Percentiles rank a stretch among this genome's conserved stretches.
These are phyloP conservation scores for Odontomyia ornata DNA, from an alignment of 2,888 invertebrate species.

Conservation along the genomic window DNA sequence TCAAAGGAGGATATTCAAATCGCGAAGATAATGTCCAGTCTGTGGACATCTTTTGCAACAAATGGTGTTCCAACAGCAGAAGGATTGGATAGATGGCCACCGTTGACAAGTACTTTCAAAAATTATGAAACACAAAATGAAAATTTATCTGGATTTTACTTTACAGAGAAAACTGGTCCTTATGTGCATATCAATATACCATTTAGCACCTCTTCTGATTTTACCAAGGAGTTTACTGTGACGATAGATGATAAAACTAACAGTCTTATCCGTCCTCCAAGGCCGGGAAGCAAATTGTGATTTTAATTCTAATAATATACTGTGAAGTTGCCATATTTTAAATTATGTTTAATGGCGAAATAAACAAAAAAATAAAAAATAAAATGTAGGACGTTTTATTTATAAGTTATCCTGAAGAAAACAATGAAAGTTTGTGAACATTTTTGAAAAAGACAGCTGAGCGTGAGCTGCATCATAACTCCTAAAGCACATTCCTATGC, in stretches of 20 bases:
- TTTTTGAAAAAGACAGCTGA: too few species aligned
- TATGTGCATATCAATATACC: constrained; percentile 59
- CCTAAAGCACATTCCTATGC: too few species aligned
- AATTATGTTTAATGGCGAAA: too few species aligned
- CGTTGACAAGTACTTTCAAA: constrained; percentile 47
- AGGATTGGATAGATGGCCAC: constrained; percentile 47
- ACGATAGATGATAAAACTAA: constrained; percentile 58
- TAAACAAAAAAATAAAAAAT: too few species aligned
- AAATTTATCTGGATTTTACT: neutral
- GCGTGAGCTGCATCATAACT: too few species aligned
- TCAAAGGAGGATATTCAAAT: constrained; percentile 58
- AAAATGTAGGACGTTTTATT: too few species aligned
- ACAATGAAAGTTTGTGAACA: too few species aligned
- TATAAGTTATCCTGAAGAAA: too few species aligned
- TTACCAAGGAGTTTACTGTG: constrained; percentile 57
- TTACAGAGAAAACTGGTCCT: constrained; percentile 57
- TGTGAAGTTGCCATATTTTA: neutral
- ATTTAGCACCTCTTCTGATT: constrained; percentile 53
- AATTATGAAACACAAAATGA: neutral
- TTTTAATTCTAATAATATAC: neutral
- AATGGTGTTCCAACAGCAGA: constrained; percentile 56
- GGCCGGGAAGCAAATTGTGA: neutral
- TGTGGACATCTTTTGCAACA: constrained; percentile 64
- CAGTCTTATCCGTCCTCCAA: constrained; percentile 37
- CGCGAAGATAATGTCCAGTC: constrained; percentile 64